Base-by-base conservation (phyloP, 2,113 vertebrate species). In the Charadrius vociferus region DNA sequence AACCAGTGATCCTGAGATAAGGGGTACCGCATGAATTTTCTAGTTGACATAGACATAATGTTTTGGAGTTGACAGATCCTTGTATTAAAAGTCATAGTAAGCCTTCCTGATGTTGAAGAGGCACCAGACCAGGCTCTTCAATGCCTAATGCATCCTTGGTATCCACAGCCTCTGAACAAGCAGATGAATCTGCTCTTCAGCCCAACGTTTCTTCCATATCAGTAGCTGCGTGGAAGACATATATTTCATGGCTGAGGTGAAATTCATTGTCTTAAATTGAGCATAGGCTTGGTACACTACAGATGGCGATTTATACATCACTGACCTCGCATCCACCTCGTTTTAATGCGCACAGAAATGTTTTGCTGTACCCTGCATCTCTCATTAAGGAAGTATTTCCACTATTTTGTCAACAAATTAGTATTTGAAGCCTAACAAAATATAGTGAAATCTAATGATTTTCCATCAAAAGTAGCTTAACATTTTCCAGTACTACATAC, bases 161-260 rank as follows among this genome's bases (percentile, higher is more conserved):
- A 14, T 26, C 47, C 70, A 27, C 45, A 78, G 77, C 36, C 68
- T 47, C 30, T 20, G 39, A 52, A 53, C 45, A 58, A 61, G 62
- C 32, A 72, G 30, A 22, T 52, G 3, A 45, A 50, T 12, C 70
- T 72, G 45, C 34, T 65, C 56, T 52, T 79, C 61, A 67, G 82
- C 52, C 59, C 24, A 27, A 37, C 1, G 0, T 67, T 52, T 22
- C 19, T 58, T 49, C 59, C 2, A 0, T 8, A 32, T 6, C 59
- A n/a, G 37, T 20, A 36, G 24, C 41, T 87, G 59, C 6, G 2
- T 45, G 22, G 36, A 86, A 91, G 45, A 78, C 6, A 5, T 9
- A 1, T 10, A 37, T 78, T 70, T 77, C 27, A 21, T 9, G n/a
- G 30, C 41, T 58, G 67, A 81, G 72, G 21, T 67, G n/a, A 85